Evolutionary conservation across 2,113 vertebrate genomes (phyloP).

Genomic region (Festucalex cinctus): DNA sequence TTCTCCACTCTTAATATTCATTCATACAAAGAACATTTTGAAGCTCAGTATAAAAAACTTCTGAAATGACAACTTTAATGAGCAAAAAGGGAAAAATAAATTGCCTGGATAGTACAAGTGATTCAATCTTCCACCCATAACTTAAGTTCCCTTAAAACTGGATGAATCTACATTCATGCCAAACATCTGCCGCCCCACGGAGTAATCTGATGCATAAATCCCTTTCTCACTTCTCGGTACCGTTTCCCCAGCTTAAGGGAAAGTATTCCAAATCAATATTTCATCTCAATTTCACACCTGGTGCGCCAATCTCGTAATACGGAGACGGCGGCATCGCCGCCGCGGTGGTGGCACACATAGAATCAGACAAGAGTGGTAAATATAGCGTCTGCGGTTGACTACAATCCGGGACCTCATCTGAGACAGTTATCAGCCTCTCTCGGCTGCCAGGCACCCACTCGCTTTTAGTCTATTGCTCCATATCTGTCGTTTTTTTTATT

Average conservation of each 20-base stretch:
- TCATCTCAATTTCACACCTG: constrained; percentile 62
- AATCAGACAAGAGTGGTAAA: constrained; percentile 50
- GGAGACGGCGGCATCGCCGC: constrained; percentile 23
- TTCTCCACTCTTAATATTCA: neutral
- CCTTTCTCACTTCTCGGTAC: constrained; percentile 3
- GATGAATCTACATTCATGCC: constrained; percentile 9
- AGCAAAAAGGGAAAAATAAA: neutral
- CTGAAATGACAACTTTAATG: constrained; percentile 14
- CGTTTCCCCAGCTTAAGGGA: constrained; percentile 28
- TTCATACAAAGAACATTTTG: neutral
- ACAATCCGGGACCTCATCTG: constrained; percentile 64
- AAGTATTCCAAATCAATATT: constrained; percentile 43
- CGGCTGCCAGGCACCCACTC: constrained; percentile 48
- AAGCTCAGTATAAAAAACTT: constrained; percentile 10
- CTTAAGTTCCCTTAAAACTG: constrained; percentile 13
- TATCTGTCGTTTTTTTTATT: constrained; percentile 49
- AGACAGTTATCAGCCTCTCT: constrained; percentile 66
- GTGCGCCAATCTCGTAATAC: constrained; percentile 33
- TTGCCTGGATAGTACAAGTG: neutral
- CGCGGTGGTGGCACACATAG: constrained; percentile 5
- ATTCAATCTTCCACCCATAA: constrained; percentile 10
- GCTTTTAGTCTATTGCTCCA: constrained; percentile 50
- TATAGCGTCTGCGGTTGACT: constrained; percentile 52
- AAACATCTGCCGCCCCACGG: constrained; percentile 19
- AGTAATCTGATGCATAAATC: constrained; percentile 13